These are phyloP conservation scores for Apogon hyalosoma DNA, from an alignment of 2,797 vertebrate species.

Conservation along the genomic window DNA sequence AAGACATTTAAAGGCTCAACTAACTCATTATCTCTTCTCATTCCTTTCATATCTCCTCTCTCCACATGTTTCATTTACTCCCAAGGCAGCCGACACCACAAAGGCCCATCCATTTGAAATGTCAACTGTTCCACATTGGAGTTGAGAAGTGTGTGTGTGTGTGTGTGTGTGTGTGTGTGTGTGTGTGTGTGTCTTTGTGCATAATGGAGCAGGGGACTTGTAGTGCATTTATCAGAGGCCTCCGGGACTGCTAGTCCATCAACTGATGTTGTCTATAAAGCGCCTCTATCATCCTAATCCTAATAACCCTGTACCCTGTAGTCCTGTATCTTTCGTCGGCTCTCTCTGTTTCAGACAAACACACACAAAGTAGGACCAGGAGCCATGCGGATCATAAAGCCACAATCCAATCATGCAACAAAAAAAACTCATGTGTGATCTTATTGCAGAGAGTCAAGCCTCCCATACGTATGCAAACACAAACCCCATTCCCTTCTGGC, in stretches of 20 bases:
- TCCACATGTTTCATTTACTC: constrained; percentile 35
- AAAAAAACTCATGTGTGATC: constrained; percentile 30
- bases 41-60: constrained; percentile 37
- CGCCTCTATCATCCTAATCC: constrained; percentile 52
- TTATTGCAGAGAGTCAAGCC: not conserved
- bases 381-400: constrained; percentile 36
- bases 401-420: constrained; percentile 51
- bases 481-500: not conserved
- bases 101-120: constrained; percentile 67
- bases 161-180: too few species aligned
- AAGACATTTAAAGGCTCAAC: constrained; percentile 1
- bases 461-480: constrained; percentile 13
- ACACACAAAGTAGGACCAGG: constrained; percentile 18
- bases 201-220: constrained; percentile 44
- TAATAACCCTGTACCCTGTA: constrained; percentile 14
- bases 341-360: constrained; percentile 6
- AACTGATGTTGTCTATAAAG: constrained; percentile 43
- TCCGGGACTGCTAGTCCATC: constrained; percentile 47
- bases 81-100: constrained; percentile 38
- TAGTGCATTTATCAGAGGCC: constrained; percentile 56
- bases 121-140: constrained; percentile 36
- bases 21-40: constrained; percentile 1
- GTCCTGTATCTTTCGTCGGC: constrained; percentile 9
- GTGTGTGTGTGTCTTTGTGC: constrained; percentile 10
- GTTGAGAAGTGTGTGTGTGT: constrained; percentile 20